phyloP scores from a whole-genome alignment of 1,140 invertebrate genomes.

The Atta texana region DNA sequence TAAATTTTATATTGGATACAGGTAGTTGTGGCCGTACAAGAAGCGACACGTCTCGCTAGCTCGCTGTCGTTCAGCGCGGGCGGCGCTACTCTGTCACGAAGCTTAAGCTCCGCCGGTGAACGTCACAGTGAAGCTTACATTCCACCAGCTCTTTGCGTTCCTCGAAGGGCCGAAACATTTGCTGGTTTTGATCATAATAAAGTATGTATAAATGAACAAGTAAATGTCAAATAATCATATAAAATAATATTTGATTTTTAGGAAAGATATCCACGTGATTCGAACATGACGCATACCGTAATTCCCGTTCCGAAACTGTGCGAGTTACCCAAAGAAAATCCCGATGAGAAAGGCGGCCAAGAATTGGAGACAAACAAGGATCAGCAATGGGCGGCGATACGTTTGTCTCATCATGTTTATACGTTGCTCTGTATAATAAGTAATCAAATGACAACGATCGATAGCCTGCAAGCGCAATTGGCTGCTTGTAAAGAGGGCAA shows the following conservation, averaged over 20 bases:
- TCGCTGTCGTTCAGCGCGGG: constrained; percentile 89
- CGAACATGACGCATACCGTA: constrained; percentile 75
- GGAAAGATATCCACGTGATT: constrained; percentile 86
- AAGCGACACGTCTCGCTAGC: constrained; percentile 91
- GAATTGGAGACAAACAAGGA: constrained; percentile 84
- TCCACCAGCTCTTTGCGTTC: constrained; percentile 91
- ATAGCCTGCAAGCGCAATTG: constrained; percentile 90
- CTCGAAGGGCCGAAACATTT: constrained; percentile 97
- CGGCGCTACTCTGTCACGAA: constrained; percentile 93
- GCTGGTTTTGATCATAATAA: constrained; percentile 95
- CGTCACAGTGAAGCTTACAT: constrained; percentile 93
- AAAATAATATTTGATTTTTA: constrained; percentile 67
- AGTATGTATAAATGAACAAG: constrained; percentile 72
- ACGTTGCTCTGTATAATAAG: constrained; percentile 93
- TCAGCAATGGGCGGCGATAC: constrained; percentile 90
- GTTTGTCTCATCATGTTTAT: constrained; percentile 93
- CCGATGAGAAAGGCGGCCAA: constrained; percentile 72
- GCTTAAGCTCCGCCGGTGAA: constrained; percentile 96
- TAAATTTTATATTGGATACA: constrained; percentile 59
- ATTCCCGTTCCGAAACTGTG: constrained; percentile 70
- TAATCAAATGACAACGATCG: constrained; percentile 94
- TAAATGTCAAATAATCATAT: not conserved
- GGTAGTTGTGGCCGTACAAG: constrained; percentile 86
- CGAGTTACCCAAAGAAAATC: constrained; percentile 69
- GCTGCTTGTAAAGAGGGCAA: constrained; percentile 85